A percentile compares a stretch with the other conserved stretches of the same genome.
Evolutionary conservation across 2,797 vertebrate genomes (phyloP).

Genomic region (Pangasius sanitwongsei): DNA sequence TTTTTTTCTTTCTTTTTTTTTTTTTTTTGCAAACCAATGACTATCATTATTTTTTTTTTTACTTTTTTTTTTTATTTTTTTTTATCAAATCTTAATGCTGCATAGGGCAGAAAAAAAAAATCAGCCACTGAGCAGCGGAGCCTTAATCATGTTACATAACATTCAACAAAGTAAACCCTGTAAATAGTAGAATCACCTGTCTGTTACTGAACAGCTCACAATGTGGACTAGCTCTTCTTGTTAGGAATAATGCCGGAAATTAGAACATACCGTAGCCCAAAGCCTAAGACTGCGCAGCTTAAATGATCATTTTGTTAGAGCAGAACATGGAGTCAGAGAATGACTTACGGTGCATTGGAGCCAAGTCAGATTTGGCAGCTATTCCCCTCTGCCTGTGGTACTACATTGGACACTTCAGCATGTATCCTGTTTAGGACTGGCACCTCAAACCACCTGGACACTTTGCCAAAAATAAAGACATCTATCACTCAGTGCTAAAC

Average conservation of each 20-base stretch:
- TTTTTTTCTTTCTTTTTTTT: slow-evolving; percentile 72
- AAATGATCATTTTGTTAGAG: slow-evolving; percentile 43
- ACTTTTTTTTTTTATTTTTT: slow-evolving; percentile 74
- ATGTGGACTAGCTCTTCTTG: slow-evolving; percentile 71
- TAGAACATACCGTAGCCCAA: slow-evolving; percentile 45
- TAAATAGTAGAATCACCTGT: slow-evolving; percentile 91
- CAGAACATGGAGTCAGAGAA: slow-evolving; percentile 47
- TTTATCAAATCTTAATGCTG: slow-evolving; percentile 74
- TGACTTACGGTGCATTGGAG: slow-evolving; percentile 58
- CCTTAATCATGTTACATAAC: slow-evolving; percentile 78
- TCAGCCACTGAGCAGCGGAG: slow-evolving; percentile 72
- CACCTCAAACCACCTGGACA: slow-evolving; percentile 64
- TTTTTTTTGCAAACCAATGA: slow-evolving; percentile 75
- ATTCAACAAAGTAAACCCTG: slow-evolving; percentile 77
- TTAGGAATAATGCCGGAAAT: slow-evolving; percentile 32
- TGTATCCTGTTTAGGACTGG: slow-evolving; percentile 60
- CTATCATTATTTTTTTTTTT: slow-evolving; percentile 72
- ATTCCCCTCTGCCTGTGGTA: slow-evolving; percentile 66
- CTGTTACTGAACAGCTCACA: slow-evolving; percentile 69
- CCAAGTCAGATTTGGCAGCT: slow-evolving; percentile 70
- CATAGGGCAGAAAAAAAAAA: slow-evolving; percentile 54
- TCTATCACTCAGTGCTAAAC: slow-evolving; percentile 63
- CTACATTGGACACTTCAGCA: slow-evolving; percentile 61
- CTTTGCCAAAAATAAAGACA: slow-evolving; percentile 71
- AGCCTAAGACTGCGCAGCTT: slow-evolving; percentile 24